Evolutionary conservation across 2,797 vertebrate species (phyloP), one percentile per base, ranked within the genome.

Genomic region (Toxotes lorentzi): DNA sequence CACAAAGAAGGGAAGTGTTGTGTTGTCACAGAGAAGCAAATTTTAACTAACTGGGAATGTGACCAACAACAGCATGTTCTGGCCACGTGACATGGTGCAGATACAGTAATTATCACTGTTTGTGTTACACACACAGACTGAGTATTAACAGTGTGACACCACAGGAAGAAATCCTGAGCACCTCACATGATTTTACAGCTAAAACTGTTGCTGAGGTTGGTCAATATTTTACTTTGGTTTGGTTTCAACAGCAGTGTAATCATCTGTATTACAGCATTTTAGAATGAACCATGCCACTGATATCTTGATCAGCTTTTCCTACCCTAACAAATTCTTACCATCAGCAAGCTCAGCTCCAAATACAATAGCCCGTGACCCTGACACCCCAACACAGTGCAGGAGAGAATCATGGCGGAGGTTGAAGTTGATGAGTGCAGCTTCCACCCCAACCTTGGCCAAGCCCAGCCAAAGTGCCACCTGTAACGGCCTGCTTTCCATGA

Each of bases 391-490:
- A 21, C 97, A 98, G 91, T 97, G 96, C 69, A 94, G 68, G 50
- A 98, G 93, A 0, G 97, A 94, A 70, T 98, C 97, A 0, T 89
- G 78, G 2, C 97, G 95, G 63, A 98, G 92, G 88, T 97, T 97
- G 86, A 97, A 96, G 82, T 98, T 98, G 78, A 98, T 96, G 21
- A 98, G 95, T 0, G 97, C 97, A 0, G 96, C 96, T 75, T 98
- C 97, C 11, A 97, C 89, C 1, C 97, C 97, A 0, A 95, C 90
- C 84, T 97, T 97, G 2, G 97, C 96, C 84, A 98, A 87, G n/a
- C 97, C 97, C 24, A 98, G 89, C 97, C 97, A 98, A 16, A 97
- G 94, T 0, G 96, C 97, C 48, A 98, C 97, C 4, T 97, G 96
- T 48, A 97, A 90, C 0, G 97, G 97, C 16, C 96, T 93, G 80